Evolutionary conservation across 1,140 invertebrate genomes (phyloP), one percentile per base, ranked within the genome.

Genomic region (Drosophila tani): DNA sequence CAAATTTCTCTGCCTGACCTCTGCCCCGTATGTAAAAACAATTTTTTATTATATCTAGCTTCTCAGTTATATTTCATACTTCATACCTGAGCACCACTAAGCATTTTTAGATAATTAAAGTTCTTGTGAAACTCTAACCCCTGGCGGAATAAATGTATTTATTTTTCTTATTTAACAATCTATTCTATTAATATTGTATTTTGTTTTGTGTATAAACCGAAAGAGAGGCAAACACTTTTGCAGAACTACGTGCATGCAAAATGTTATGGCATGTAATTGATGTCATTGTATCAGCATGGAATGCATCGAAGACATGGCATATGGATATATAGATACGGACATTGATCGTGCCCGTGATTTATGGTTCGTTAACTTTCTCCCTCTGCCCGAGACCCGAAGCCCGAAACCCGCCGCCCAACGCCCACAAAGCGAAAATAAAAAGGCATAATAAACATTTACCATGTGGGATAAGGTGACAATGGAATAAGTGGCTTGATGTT

Each of bases 251-350:
- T 79, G 63, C 79, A 78, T 82, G 79, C 79, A 77, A 82, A 82
- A 82, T 80, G 69, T 80, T 80, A 80, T 80, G 68, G 77, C 78
- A 58, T 68, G 78, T 80, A 80, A 80, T 82, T 82, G 81, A 82
- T 82, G 81, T 82, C 81, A 82, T 78, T 81, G 65, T 75, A 71
- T 70, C 67, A 46, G 57, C 57, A 55, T 71, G 69, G 69, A 73
- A 73, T 73, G 69, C 64, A 68, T 69, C 50, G 45, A 73, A 73
- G 69, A 73, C 69, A 81, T 55, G 79, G 67, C 73, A 77, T 76
- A 82, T 69, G 46, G 57, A 65, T 55, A 79, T 71, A 69, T 71
- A 71, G 68, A 71, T 69, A 71, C 43, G 68, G 68, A 71, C 79
- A 82, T 81, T 82, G 79, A 81, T 82, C 73, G 78, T 74, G 71